These are phyloP conservation scores for Apodemia hepburni DNA, from an alignment of 2,888 invertebrate species.

Conservation along the genomic window DNA sequence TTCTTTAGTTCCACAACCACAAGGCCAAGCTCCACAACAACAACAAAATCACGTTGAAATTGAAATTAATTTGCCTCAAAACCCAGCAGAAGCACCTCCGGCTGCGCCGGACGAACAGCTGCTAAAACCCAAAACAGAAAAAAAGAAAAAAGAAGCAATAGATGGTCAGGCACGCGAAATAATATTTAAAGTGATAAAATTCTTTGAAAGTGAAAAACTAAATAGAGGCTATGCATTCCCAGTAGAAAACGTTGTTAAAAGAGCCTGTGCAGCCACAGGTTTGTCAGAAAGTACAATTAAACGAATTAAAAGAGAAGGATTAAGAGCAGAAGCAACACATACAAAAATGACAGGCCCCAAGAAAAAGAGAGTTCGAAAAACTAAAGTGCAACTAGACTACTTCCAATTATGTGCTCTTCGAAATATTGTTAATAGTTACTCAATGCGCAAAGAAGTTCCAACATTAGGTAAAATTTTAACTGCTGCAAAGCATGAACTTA, in stretches of 20 bases:
- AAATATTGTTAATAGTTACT: constrained; percentile 66
- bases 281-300: constrained; percentile 70
- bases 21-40: constrained; percentile 22
- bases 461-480: constrained; percentile 67
- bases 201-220: constrained; percentile 73
- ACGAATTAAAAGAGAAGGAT: constrained; percentile 64
- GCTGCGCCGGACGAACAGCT: constrained; percentile 24
- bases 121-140: constrained; percentile 49
- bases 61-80: constrained; percentile 25
- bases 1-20: constrained; percentile 22
- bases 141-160: constrained; percentile 70
- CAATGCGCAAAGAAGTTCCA: constrained; percentile 64
- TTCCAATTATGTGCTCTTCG: constrained; percentile 65
- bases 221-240: constrained; percentile 70
- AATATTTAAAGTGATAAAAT: constrained; percentile 69
- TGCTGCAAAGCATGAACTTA: constrained; percentile 62
- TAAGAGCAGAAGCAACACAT: constrained; percentile 65
- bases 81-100: constrained; percentile 28
- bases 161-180: constrained; percentile 71
- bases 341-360: constrained; percentile 70
- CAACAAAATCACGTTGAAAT: constrained; percentile 21
- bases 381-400: constrained; percentile 68
- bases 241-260: constrained; percentile 68
- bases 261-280: constrained; percentile 69
- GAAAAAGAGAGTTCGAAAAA: constrained; percentile 66